phyloP scores from a whole-genome alignment of 2,888 invertebrate species.

The Dolomedes plantarius region DNA sequence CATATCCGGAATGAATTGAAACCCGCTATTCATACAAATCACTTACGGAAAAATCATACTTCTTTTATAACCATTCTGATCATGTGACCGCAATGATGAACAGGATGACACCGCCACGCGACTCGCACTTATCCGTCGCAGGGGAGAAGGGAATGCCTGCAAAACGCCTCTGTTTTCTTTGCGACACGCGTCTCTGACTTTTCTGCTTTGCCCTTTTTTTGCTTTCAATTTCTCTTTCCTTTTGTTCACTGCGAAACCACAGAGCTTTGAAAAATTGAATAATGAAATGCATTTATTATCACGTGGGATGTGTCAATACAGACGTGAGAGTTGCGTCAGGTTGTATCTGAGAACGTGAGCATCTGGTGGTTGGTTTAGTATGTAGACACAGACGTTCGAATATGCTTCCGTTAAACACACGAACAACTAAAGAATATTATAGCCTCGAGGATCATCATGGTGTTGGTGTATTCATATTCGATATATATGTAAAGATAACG shows the following conservation, averaged over 20 bases:
- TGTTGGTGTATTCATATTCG: too few species aligned
- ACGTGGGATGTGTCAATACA: constrained; percentile 50
- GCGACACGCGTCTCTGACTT: background rate
- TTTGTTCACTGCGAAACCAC: too few species aligned
- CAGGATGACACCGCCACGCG: constrained; percentile 43
- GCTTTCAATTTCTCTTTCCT: too few species aligned
- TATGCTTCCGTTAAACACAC: too few species aligned
- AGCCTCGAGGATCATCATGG: too few species aligned
- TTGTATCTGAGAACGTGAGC: too few species aligned
- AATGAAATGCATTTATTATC: background rate
- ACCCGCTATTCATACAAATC: background rate
- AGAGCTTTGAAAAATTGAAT: background rate
- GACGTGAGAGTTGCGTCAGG: too few species aligned
- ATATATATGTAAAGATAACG: too few species aligned
- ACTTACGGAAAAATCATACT: background rate
- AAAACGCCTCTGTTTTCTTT: background rate
- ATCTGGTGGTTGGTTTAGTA: too few species aligned
- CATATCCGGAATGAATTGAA: background rate
- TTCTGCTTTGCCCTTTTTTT: too few species aligned
- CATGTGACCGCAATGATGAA: constrained; percentile 56
- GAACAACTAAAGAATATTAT: too few species aligned
- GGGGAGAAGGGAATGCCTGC: constrained; percentile 18
- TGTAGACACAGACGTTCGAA: too few species aligned
- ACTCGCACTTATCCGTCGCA: background rate
- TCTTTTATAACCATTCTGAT: constrained; percentile 35